Conservation (phyloP, 2,888 invertebrate genomes). For the Aleiodes leptofemur region DNA sequence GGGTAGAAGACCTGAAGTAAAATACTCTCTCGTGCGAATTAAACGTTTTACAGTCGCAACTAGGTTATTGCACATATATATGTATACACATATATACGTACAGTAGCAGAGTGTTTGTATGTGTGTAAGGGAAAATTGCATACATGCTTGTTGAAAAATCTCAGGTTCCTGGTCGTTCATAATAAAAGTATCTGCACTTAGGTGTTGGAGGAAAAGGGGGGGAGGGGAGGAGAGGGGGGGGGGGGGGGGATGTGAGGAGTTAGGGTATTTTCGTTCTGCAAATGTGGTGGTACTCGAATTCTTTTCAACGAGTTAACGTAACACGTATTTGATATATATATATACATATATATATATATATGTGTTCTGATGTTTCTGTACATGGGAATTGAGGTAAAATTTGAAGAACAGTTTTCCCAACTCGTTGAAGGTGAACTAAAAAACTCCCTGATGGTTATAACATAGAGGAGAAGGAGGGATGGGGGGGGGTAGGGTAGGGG, state of each 20-base stretch:
- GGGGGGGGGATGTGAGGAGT: background rate
- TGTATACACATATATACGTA: too few relatives aligned
- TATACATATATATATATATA: too few relatives aligned
- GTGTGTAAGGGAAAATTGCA: slow-evolving; percentile 28
- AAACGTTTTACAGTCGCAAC: slow-evolving; percentile 27
- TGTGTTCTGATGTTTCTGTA: background rate
- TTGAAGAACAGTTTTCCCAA: slow-evolving; percentile 69
- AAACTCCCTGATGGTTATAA: slow-evolving; percentile 53
- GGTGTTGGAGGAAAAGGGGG: slow-evolving; percentile 9
- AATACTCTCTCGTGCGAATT: slow-evolving; percentile 43
- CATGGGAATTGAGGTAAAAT: slow-evolving; percentile 14
- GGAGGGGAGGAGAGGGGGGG: background rate
- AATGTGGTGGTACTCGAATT: slow-evolving; percentile 25
- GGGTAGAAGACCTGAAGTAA: slow-evolving; percentile 19
- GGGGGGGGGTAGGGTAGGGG: too few relatives aligned
- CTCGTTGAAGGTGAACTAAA: slow-evolving; percentile 68
- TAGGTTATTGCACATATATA: background rate
- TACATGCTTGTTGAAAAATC: slow-evolving; percentile 37
- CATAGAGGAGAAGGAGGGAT: background rate
- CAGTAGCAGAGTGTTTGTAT: background rate
- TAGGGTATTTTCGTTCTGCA: background rate
- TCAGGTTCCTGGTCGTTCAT: slow-evolving; percentile 29
- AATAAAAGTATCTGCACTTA: slow-evolving; percentile 5
- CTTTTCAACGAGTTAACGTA: slow-evolving; percentile 44
- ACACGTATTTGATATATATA: background rate